Percentiles rank a stretch among this genome's conserved stretches.
phyloP scores from a whole-genome alignment of 2,797 vertebrate species.

The Parauchenoglanis punctatus region DNA sequence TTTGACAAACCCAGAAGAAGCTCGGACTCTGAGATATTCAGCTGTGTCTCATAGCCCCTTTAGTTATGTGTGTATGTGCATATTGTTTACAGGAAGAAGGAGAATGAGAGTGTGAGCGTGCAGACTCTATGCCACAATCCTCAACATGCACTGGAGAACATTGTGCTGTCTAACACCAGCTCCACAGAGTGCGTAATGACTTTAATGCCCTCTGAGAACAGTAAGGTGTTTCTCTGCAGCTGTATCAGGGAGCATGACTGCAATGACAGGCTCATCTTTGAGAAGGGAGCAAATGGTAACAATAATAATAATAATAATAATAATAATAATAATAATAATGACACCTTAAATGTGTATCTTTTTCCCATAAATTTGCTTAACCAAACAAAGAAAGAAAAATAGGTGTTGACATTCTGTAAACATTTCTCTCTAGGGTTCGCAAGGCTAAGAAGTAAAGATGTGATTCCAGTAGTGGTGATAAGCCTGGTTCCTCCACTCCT shows the following conservation, averaged over 20 bases:
- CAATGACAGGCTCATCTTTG: conserved; percentile 87
- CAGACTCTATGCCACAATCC: conserved; percentile 85
- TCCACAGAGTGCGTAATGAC: conserved; percentile 82
- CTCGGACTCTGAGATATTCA: neutral
- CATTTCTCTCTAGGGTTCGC: conserved; percentile 74
- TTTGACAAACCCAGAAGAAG: neutral
- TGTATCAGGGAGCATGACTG: conserved; percentile 85
- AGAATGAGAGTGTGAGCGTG: conserved; percentile 81
- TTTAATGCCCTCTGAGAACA: conserved; percentile 70
- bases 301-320: neutral
- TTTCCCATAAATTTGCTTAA: neutral
- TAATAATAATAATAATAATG: neutral
- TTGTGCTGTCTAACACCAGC: conserved; percentile 82
- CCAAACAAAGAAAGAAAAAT: neutral
- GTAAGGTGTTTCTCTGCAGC: conserved; percentile 79
- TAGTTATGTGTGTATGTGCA: conserved; percentile 12
- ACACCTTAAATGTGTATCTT: neutral
- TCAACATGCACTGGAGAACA: conserved; percentile 76
- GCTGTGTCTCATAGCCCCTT: neutral
- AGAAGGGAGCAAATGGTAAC: conserved; percentile 81
- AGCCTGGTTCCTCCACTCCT: conserved; percentile 84
- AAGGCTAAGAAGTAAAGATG: conserved; percentile 84
- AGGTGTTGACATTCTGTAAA: neutral
- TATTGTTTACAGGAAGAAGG: conserved; percentile 78
- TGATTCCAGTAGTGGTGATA: conserved; percentile 85